Evolutionary conservation across 2,888 invertebrate genomes (phyloP).

Genomic region (Sisyra terminalis): DNA sequence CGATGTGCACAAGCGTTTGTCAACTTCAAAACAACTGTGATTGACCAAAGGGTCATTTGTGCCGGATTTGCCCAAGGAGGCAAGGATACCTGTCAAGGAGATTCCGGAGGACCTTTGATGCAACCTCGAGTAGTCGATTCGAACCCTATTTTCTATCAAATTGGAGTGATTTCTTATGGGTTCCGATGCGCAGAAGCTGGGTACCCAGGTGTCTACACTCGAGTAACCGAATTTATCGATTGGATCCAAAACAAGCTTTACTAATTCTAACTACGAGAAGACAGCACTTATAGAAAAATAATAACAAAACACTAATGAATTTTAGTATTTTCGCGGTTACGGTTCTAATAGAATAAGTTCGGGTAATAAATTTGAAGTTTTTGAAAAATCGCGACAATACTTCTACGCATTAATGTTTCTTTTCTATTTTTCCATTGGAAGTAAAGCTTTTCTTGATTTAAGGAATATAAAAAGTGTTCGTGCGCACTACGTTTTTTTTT

Average conservation of each 20-base stretch:
- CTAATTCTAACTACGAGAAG: too few relatives aligned
- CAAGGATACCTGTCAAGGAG: conserved; percentile 62
- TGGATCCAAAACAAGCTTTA: conserved; percentile 31
- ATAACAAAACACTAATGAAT: too few relatives aligned
- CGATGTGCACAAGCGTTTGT: conserved; percentile 41
- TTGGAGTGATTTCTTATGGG: conserved; percentile 52
- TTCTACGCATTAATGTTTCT: too few relatives aligned
- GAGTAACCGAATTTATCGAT: conserved; percentile 38
- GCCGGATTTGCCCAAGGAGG: conserved; percentile 48
- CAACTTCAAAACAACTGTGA: conserved; percentile 31
- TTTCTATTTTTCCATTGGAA: too few relatives aligned
- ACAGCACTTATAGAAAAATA: too few relatives aligned
- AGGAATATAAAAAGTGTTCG: too few relatives aligned
- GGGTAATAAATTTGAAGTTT: too few relatives aligned
- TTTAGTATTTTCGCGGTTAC: too few relatives aligned
- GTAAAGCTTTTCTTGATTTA: too few relatives aligned
- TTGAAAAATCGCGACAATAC: too few relatives aligned
- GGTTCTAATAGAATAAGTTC: too few relatives aligned
- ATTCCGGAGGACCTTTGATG: conserved; percentile 72
- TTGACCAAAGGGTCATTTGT: conserved; percentile 49
- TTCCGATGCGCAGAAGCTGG: conserved; percentile 42
- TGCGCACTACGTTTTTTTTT: too few relatives aligned
- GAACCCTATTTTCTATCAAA: conserved; percentile 28
- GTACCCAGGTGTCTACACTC: conserved; percentile 46
- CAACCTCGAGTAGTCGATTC: conserved; percentile 23